Evolutionary conservation across 2,888 invertebrate species (phyloP), one percentile per base, ranked within the genome.

Genomic region (Himalopsyche japonica): DNA sequence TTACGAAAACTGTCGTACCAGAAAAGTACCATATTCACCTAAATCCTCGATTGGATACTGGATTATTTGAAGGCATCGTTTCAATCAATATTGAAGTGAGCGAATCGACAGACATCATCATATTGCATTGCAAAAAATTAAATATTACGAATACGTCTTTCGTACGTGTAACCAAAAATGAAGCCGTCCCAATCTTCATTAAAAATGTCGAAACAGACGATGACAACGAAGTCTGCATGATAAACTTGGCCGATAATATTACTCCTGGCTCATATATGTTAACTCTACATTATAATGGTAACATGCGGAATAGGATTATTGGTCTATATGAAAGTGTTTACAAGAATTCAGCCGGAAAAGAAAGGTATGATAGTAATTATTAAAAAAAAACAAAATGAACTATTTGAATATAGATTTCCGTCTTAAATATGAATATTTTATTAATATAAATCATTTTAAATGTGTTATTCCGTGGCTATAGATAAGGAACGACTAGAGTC

Each of bases 271-370:
- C 90, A 82, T 94, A 94, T 88, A 90, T 90, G 18, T 89, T 96
- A 18, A 88, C 90, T 70, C 92, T 96, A 76, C 90, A 93, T 49
- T 97, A 95, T 88, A 90, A 90, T 86, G 96, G 96, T 0, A 92
- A 92, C 86, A 91, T 96, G 89, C 93, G 93, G 34, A 92, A 93
- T 86, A 94, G 94, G 87, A 95, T 96, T 88, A 94, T 95, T 82
- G 96, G 96, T 5, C 92, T 96, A 83, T 97, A 96, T 89, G 93
- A 93, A 87, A 96, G 96, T 85, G 92, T 91, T 7, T 94, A 96
- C 87, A 90, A 89, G 80, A 90, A 92, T 88, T 88, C 77, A 10
- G 43, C 24, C 20, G 85, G 81, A 18, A 57, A 79, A 70, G 32
- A 30, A n/a, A 82, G 83, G 85, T 85, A 78, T 37, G 30, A 70